Base-by-base conservation (phyloP, 2,797 vertebrate species). In the Lepus townsendii region DNA sequence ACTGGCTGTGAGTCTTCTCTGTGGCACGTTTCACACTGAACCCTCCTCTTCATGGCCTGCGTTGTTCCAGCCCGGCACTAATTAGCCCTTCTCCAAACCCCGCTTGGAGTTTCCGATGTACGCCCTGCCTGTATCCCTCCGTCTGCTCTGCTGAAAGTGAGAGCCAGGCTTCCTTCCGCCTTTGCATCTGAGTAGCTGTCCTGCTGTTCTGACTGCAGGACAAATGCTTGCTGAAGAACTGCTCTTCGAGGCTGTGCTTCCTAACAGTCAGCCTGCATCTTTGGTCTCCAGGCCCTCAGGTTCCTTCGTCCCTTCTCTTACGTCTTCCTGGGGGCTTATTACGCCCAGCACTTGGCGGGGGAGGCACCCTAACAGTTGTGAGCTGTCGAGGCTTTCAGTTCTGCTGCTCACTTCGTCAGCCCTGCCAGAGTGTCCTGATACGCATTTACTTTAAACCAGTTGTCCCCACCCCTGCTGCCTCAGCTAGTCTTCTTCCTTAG, bases 121-220 rank as follows among this genome's bases (percentile, higher is more conserved):
- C 52, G n/a, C 26, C 35, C 52, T 85, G 75, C 90, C 86, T 57
- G 84, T 65, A n/a, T 78, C 35, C 35, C 35, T 60, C 80, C 92
- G 35, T 65, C 24, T 42, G 13, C 38, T 91, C 60, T 87, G 66
- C 84, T 83, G 95, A 93, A 95, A 95, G 75, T 79, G 87, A 89
- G 94, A 73, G n/a, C n/a, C 27, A 9, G 24, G 63, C 27, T 90
- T 79, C 38, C 5, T 32, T 57, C 90, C 80, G 8, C 52, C 52
- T 91, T 93, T 80, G 73, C 11, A 72, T 65, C 26, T n/a, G 47
- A 24, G 66, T 14, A 60, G 1, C 26, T 69, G 87, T 78, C 62
- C 72, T 71, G 27, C 38, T 57, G 3, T 47, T 73, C 30, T 27
- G 38, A 88, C 73, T 84, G 32, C 26, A 50, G 32, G 77, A 80